Conservation (phyloP, 2,888 invertebrate genomes). For the Rhamphomyia laevipes region DNA sequence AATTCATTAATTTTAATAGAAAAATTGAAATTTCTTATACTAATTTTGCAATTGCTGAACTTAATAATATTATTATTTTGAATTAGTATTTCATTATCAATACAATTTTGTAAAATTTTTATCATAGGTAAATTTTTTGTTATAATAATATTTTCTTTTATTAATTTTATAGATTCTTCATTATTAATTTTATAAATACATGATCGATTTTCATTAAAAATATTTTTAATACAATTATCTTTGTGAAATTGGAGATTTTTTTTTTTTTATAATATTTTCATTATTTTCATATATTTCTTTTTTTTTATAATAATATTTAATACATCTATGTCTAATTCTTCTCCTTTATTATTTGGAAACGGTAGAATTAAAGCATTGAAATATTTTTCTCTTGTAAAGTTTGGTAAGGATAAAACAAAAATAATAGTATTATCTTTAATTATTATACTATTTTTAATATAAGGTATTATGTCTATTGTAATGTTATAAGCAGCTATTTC, state of each 20-base stretch:
- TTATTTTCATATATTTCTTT: neutral
- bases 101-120: too few relatives aligned
- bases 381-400: neutral
- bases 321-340: neutral
- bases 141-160: neutral
- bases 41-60: neutral
- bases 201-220: neutral
- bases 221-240: too few relatives aligned
- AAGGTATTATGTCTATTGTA: neutral
- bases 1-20: too few relatives aligned
- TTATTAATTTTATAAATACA: neutral
- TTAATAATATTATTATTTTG: neutral
- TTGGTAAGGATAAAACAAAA: too few relatives aligned
- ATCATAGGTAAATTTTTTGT: neutral
- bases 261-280: neutral
- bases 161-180: neutral
- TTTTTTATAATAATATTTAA: neutral
- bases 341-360: neutral
- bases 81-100: neutral
- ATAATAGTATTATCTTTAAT: too few relatives aligned
- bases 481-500: slow-evolving; percentile 3
- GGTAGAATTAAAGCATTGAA: neutral
- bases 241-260: too few relatives aligned
- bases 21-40: neutral
- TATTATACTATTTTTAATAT: too few relatives aligned